Evolutionary conservation across 1,140 invertebrate genomes (phyloP).

Genomic region (Mycetomoellerius zeteki): DNA sequence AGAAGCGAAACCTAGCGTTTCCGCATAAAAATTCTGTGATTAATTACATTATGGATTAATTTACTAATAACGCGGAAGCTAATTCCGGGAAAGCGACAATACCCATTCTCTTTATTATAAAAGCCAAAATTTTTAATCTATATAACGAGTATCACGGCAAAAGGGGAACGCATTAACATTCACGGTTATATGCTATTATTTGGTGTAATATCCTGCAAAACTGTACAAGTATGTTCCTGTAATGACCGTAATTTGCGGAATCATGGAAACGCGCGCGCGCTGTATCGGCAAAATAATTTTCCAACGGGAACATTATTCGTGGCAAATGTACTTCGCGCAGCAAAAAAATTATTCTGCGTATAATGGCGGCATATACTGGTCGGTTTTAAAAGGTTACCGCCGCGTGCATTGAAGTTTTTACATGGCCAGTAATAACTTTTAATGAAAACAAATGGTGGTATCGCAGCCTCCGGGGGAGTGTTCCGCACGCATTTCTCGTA

Average conservation of each 20-base stretch:
- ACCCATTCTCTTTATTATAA: constrained; percentile 10
- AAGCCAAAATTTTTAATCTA: constrained; percentile 38
- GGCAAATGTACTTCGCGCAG: constrained; percentile 41
- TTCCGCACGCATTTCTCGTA: constrained; percentile 44
- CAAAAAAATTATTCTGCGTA: constrained; percentile 61
- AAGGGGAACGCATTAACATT: constrained; percentile 30
- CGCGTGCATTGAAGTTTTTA: constrained; percentile 72
- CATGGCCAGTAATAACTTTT: constrained; percentile 74
- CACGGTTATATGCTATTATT: constrained; percentile 39
- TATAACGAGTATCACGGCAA: neutral
- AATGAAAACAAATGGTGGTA: constrained; percentile 72
- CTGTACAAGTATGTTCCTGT: constrained; percentile 43
- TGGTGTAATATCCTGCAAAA: constrained; percentile 34
- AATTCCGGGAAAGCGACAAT: neutral
- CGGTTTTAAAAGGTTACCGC: constrained; percentile 71
- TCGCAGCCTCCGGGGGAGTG: constrained; percentile 28
- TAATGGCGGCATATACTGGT: constrained; percentile 58
- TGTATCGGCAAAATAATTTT: constrained; percentile 51
- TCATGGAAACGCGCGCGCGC: constrained; percentile 38
- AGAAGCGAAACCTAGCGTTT: neutral
- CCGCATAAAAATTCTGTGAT: neutral
- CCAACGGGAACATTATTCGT: constrained; percentile 43
- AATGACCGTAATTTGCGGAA: constrained; percentile 54
- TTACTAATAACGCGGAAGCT: neutral
- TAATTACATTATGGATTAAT: constrained; percentile 21